phyloP scores from a whole-genome alignment of 2,113 vertebrate species.

The Morone saxatilis region DNA sequence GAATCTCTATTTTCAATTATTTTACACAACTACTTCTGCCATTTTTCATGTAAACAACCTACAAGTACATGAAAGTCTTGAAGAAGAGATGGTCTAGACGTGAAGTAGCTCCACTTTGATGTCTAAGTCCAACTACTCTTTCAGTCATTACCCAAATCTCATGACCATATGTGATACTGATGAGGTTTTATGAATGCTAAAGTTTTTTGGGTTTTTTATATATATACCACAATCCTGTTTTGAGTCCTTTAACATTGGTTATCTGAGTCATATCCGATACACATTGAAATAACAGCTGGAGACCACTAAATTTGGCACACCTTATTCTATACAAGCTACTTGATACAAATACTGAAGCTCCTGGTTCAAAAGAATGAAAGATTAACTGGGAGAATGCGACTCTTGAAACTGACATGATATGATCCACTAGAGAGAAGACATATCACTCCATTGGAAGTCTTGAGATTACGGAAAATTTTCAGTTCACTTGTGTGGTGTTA shows the following conservation, averaged over 20 bases:
- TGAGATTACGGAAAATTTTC: neutral
- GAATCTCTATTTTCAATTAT: neutral
- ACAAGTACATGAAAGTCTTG: neutral
- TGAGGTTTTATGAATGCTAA: too few species aligned
- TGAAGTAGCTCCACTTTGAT: too few species aligned
- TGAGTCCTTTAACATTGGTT: too few species aligned
- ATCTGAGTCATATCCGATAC: too few species aligned
- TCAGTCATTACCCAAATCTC: neutral
- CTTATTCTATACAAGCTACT: too few species aligned
- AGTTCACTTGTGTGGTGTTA: neutral
- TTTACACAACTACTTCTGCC: neutral
- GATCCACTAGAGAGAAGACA: neutral
- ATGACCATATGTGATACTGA: neutral
- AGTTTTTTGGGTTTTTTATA: too few species aligned
- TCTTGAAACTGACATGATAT: neutral
- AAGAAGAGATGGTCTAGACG: too few species aligned
- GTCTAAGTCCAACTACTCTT: too few species aligned
- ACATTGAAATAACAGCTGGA: too few species aligned
- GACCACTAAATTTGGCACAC: neutral
- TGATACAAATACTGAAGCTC: too few species aligned
- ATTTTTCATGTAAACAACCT: neutral
- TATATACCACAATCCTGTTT: too few species aligned
- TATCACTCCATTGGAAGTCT: neutral
- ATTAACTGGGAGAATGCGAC: neutral
- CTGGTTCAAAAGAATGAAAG: too few species aligned